These are phyloP conservation scores for Tupaia tana DNA, from an alignment of 2,113 vertebrate genomes.

Conservation along the genomic window DNA sequence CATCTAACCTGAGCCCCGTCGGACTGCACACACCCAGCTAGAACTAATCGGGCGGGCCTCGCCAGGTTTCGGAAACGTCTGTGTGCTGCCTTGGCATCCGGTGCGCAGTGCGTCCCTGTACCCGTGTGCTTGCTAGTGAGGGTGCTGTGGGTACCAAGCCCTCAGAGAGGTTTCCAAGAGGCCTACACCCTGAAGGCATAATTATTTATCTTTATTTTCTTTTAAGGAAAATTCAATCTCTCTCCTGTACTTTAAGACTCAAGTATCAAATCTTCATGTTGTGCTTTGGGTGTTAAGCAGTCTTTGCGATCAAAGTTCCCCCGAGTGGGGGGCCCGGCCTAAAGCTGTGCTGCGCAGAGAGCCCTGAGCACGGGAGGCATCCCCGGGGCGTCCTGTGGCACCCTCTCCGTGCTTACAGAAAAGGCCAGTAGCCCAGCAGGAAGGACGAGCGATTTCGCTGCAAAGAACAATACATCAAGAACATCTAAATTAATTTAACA, in stretches of 20 bases:
- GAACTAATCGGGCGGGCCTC: slow-evolving; percentile 75
- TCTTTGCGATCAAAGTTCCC: background rate
- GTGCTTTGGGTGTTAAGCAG: background rate
- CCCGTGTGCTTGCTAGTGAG: background rate
- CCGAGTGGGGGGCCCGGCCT: background rate
- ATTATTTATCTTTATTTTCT: slow-evolving; percentile 79
- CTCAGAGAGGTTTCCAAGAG: slow-evolving; percentile 68
- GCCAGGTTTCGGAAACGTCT: slow-evolving; percentile 77
- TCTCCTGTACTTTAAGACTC: slow-evolving; percentile 31
- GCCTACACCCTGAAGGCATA: slow-evolving; percentile 59
- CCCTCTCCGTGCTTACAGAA: slow-evolving; percentile 61
- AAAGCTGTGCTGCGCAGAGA: background rate
- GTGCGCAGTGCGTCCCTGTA: slow-evolving; percentile 68
- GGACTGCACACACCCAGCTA: slow-evolving; percentile 66
- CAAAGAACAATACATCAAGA: slow-evolving; percentile 82
- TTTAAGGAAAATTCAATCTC: slow-evolving; percentile 75
- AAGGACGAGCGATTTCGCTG: slow-evolving; percentile 82
- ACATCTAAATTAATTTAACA: slow-evolving; percentile 87
- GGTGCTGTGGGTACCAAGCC: slow-evolving; percentile 17
- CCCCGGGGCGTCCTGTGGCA: slow-evolving; percentile 24
- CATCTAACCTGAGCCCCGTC: slow-evolving; percentile 61
- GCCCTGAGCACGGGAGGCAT: accelerated
- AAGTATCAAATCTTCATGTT: background rate
- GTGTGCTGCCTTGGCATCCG: slow-evolving; percentile 69
- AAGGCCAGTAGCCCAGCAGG: slow-evolving; percentile 76